phyloP scores from a whole-genome alignment of 2,888 invertebrate species.

The Cataglyphis rosenhaueri region DNA sequence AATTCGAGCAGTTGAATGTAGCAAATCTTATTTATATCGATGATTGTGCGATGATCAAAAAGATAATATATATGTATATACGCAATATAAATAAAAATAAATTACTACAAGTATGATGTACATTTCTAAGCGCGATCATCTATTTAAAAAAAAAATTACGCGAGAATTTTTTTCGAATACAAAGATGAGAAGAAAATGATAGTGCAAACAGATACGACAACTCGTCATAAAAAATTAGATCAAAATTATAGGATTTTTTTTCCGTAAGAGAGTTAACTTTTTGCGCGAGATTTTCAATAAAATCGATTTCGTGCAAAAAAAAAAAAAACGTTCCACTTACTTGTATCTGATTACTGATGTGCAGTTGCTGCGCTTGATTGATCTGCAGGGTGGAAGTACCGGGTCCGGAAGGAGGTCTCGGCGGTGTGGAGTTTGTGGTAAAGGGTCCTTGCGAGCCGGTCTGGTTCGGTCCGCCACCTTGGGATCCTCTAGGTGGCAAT shows the following conservation, averaged over 20 bases:
- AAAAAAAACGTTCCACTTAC: conserved; percentile 86
- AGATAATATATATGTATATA: no score
- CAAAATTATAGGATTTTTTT: not conserved
- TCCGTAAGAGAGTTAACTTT: no score
- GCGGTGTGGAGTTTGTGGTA: conserved; percentile 85
- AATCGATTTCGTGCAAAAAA: not conserved
- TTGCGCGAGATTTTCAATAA: not conserved
- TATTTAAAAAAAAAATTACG: not conserved
- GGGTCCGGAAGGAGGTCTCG: conserved; percentile 87
- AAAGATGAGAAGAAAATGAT: not conserved
- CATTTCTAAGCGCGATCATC: not conserved
- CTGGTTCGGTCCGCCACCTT: conserved; percentile 84
- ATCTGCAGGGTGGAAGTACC: conserved; percentile 91
- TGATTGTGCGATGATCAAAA: not conserved
- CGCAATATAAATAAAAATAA: not conserved
- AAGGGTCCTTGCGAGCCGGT: conserved; percentile 85
- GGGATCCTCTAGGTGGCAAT: conserved; percentile 83
- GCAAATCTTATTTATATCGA: not conserved
- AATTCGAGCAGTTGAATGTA: not conserved
- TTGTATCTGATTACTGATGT: conserved; percentile 94
- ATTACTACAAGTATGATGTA: not conserved
- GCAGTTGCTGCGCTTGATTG: conserved; percentile 95
- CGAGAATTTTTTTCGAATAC: not conserved
- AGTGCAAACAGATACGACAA: not conserved
- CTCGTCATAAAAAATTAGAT: not conserved